phyloP scores from a whole-genome alignment of 37 sponge, comb jelly and placozoan species.

The Ephydatia muelleri region DNA sequence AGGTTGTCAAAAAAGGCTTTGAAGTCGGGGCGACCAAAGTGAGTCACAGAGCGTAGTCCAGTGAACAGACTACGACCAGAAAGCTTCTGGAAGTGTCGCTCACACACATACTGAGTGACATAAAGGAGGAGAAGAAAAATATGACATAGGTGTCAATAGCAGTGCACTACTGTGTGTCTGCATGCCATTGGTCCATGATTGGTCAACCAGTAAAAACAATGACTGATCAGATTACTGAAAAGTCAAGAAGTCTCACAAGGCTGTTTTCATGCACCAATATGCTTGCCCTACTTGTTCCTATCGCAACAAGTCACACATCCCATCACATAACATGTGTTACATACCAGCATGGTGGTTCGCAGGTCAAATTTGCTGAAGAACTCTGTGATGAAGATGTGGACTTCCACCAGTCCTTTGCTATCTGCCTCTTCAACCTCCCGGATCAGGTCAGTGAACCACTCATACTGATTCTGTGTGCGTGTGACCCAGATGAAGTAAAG shows the following conservation, averaged over 20 bases:
- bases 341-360: conserved; percentile 95
- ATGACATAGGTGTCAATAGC: too few species aligned
- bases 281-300: too few species aligned
- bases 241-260: too few species aligned
- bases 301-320: too few species aligned
- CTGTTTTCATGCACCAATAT: too few species aligned
- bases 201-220: too few species aligned
- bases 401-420: conserved; percentile 76
- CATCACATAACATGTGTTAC: conserved; percentile 19
- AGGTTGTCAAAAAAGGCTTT: conserved; percentile 86
- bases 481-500: conserved; percentile 98
- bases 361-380: conserved; percentile 98
- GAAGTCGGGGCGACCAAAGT: conserved; percentile 97
- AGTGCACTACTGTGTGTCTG: too few species aligned
- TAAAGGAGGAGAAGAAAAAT: too few species aligned
- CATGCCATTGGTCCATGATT: too few species aligned
- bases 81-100: conserved; percentile 95
- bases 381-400: conserved; percentile 95
- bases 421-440: conserved; percentile 91
- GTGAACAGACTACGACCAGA: conserved; percentile 95
- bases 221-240: too few species aligned
- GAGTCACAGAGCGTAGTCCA: conserved; percentile 90
- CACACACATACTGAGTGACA: conserved; percentile 86
- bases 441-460: conserved; percentile 96
- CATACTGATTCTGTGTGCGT: conserved; percentile 94